Base-by-base conservation (phyloP, 35 echinoderm and acorn worm species). In the Acanthaster planci region DNA sequence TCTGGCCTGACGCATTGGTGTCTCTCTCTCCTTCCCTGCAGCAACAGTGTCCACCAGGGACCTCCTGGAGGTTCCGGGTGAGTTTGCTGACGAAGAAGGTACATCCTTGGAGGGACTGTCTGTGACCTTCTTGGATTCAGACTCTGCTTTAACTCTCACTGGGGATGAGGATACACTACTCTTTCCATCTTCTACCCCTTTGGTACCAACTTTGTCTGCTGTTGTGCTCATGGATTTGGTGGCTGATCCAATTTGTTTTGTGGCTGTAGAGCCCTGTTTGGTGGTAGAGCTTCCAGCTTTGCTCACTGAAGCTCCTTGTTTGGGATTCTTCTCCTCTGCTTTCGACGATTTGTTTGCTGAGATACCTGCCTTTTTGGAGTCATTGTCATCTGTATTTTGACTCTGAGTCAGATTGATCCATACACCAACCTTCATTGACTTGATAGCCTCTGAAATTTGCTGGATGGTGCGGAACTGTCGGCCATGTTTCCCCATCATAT, bases 401-500 rank as follows among this genome's bases (percentile, higher is more conserved):
- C 36, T 80, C 32, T 88, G 78, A 35, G 76, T 83, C 51, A 95
- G 80, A 31, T 95, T 95, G 17, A 95, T 87, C 93, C 93, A 95
- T 18, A 95, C 82, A 40, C 93, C 93, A 52, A 95, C 82, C 79
- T 93, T 98, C 95, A 98, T 98, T 35, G 87, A 87, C 26, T 86
- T 86, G 51, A 93, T 98, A 16, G 95, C 95, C 58, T 82, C 88
- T 36, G 91, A 90, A 26, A 98, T 98, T 52, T 94, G 95, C 21
- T 93, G 87, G 52, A 93, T 91, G 53, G 87, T 94, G 16, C 91
- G 78, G 82, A 98, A 98, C 82, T 98, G 91, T 21, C 91, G 67
- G 37, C 91, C 91, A 80, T 98, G 95, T 67, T 98, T 98, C 38
- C 95, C 82, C 88, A 93, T 93, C 77, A 98, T 90, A 55, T 98